A percentile compares a stretch with the other conserved stretches of the same genome.
phyloP scores from a whole-genome alignment of 2,888 invertebrate species.

The Dyspetes luteomarginatus region DNA sequence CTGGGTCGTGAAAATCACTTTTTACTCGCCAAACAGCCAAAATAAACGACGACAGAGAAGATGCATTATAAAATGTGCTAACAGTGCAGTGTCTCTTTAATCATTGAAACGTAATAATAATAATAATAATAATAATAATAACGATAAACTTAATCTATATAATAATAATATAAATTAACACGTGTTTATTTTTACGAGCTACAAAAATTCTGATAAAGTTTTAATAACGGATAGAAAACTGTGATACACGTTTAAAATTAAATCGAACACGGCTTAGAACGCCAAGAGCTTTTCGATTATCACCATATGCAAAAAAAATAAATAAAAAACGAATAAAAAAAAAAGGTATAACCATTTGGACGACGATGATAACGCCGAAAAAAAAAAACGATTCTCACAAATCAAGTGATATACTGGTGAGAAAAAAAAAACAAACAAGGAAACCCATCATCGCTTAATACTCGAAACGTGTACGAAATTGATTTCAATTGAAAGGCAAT shows the following conservation, averaged over 20 bases:
- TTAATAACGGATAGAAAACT: neutral
- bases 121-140: too few species aligned
- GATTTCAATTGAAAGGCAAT: conserved; percentile 57
- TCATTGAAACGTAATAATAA: neutral
- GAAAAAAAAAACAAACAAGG: neutral
- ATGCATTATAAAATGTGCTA: neutral
- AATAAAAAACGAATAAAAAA: neutral
- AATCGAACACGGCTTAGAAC: too few species aligned
- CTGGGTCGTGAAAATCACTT: neutral
- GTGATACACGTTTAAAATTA: neutral
- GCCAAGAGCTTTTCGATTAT: too few species aligned
- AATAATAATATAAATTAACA: too few species aligned
- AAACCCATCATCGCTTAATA: neutral
- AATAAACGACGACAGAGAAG: neutral
- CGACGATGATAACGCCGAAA: conserved; percentile 42
- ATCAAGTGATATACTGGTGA: conserved; percentile 26
- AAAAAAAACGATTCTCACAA: conserved; percentile 42
- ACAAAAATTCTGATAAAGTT: too few species aligned
- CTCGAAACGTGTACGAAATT: conserved; percentile 31
- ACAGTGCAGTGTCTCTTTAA: neutral
- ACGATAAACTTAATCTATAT: too few species aligned
- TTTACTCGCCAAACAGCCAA: too few species aligned
- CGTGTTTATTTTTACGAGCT: too few species aligned
- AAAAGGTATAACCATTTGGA: neutral
- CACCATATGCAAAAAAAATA: neutral